These are phyloP conservation scores for Gorsachius magnificus DNA, from an alignment of 2,797 vertebrate species.

Conservation along the genomic window DNA sequence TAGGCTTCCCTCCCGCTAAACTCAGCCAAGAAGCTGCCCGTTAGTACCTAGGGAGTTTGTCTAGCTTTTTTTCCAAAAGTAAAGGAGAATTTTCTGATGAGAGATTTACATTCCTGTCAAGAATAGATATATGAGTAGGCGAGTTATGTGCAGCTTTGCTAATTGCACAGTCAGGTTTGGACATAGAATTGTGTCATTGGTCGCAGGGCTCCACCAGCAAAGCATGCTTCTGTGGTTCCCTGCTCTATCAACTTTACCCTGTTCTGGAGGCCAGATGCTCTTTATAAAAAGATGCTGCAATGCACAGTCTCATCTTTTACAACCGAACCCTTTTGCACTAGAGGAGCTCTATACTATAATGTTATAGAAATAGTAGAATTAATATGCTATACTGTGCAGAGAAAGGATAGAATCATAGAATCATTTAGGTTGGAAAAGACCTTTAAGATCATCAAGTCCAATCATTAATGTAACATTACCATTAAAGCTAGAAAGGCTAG, in stretches of 20 bases:
- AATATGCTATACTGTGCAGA: neutral
- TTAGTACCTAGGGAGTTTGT: neutral
- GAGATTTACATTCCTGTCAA: neutral
- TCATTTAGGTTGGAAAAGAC: too few relatives aligned
- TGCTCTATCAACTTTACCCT: neutral
- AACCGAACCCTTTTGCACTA: neutral
- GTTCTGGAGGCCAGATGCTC: neutral
- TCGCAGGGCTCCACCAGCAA: neutral
- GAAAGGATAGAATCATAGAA: neutral
- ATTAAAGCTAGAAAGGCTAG: neutral
- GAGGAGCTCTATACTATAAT: neutral
- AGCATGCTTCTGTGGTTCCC: neutral
- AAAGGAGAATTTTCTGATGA: neutral
- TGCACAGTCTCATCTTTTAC: neutral
- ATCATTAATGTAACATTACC: too few relatives aligned
- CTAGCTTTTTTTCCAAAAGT: neutral
- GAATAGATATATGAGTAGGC: neutral
- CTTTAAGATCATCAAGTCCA: too few relatives aligned
- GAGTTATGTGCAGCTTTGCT: neutral
- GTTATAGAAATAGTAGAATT: neutral
- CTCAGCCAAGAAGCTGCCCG: slow-evolving; percentile 29
- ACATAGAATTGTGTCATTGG: neutral
- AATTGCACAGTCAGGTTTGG: neutral
- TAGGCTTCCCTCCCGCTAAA: slow-evolving; percentile 26
- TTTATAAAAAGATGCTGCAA: neutral